Base-by-base conservation (phyloP, 2,113 vertebrate genomes). In the Odontesthes bonariensis region DNA sequence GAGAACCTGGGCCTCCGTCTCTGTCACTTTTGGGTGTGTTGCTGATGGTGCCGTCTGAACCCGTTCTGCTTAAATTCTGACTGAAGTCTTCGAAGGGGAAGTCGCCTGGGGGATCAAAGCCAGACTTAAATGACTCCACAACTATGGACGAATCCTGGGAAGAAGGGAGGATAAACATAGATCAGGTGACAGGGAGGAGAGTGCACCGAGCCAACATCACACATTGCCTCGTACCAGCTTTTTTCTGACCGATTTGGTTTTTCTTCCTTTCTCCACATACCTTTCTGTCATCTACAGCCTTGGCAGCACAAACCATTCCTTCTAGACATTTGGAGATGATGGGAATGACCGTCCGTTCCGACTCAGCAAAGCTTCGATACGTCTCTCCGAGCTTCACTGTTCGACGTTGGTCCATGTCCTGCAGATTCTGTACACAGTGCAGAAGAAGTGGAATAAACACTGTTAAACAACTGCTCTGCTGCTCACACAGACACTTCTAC, bases 1-100 rank as follows among this genome's bases (percentile, higher is more conserved):
- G 95, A 61, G 93, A 83, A 81, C 92, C 96, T 69, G 93, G 94
- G 61, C 88, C 88, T 42, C 65, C 82, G 0, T 90, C 91, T 58
- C 73, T 54, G 0, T 98, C 97, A 66, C 93, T 96, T 91, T 96
- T 98, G 75, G 97, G 96, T 0, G 89, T 86, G 78, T 93, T 96
- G 89, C 96, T 97, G 88, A 99, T 98, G 77, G 97, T 97, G 64
- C 95, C 95, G 71, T 99, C 97, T 64, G 97, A 99, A 75, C 98
- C 96, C 3, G 96, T 96, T 77, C 97, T 94, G 91, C 96, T 97
- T 91, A 99, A 95, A 89, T 98, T 96, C 89, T 98, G 98, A 89
- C 98, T 99, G 86, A 96, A 99, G 91, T 99, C 98, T 90, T 99
- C 98, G 73, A 99, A 99, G 22, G 97, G 98, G 89, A 96, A 98